Conservation (phyloP, 2,888 invertebrate species). For the Andrena minutula region DNA sequence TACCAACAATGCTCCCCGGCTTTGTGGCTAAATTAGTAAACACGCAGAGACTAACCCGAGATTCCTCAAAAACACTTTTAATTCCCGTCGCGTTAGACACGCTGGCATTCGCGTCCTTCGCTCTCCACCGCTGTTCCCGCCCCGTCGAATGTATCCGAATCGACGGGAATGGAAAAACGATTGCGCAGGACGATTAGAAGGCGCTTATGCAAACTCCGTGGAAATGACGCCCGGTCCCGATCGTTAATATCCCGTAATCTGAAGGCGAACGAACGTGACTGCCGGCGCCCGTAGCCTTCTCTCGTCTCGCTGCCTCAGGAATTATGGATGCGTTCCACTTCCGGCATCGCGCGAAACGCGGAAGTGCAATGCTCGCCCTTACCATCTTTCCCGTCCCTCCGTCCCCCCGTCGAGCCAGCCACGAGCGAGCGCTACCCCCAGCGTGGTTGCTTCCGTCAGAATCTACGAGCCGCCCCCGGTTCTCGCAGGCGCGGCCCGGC, state of each 20-base stretch:
- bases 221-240: slow-evolving; percentile 31
- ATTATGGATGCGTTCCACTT: slow-evolving; percentile 73
- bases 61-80: background rate
- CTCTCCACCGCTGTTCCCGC: too few relatives aligned
- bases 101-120: too few relatives aligned
- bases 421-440: slow-evolving; percentile 1
- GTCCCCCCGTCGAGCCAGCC: background rate
- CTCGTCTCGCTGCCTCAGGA: slow-evolving; percentile 45
- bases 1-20: background rate
- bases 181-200: slow-evolving; percentile 14
- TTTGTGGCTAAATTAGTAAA: background rate
- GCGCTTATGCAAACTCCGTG: slow-evolving; percentile 18
- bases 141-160: background rate
- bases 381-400: background rate
- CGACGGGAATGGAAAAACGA: slow-evolving; percentile 11
- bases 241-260: slow-evolving; percentile 67
- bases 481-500: slow-evolving; percentile 21
- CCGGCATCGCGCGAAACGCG: slow-evolving; percentile 66
- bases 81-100: background rate
- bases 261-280: slow-evolving; percentile 60
- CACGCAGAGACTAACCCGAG: background rate
- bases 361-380: slow-evolving; percentile 43
- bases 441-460: slow-evolving; percentile 3
- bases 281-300: slow-evolving; percentile 22
- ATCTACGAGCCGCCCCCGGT: slow-evolving; percentile 5